Evolutionary conservation across 1,140 invertebrate genomes (phyloP).

Genomic region (Geopemphigus sp.): DNA sequence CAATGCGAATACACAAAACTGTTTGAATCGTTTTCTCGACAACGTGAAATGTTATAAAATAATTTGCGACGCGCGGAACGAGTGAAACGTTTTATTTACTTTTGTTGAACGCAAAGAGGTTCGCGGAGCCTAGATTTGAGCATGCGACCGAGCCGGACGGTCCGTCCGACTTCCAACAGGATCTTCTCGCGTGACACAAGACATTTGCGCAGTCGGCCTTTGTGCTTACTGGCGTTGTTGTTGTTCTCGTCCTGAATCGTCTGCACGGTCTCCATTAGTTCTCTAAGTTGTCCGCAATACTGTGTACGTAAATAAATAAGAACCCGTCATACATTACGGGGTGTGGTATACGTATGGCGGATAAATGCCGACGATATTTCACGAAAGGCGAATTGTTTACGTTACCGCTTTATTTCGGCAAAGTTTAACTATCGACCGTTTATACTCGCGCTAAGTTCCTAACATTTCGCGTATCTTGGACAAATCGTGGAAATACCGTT

Average conservation of each 20-base stretch:
- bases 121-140: slow-evolving; percentile 68
- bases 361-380: no score
- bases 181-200: slow-evolving; percentile 67
- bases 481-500: no score
- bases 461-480: no score
- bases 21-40: no score
- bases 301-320: slow-evolving; percentile 50
- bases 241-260: slow-evolving; percentile 55
- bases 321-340: background rate
- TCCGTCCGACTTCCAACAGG: slow-evolving; percentile 70
- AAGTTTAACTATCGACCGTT: no score
- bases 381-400: no score
- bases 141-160: slow-evolving; percentile 68
- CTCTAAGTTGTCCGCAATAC: slow-evolving; percentile 62
- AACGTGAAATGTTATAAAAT: no score
- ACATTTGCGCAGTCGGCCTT: slow-evolving; percentile 50
- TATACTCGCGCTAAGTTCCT: no score
- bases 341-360: no score
- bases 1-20: no score
- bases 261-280: slow-evolving; percentile 61
- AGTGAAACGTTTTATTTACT: slow-evolving; percentile 53
- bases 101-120: slow-evolving; percentile 58
- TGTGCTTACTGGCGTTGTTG: slow-evolving; percentile 52
- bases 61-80: no score
- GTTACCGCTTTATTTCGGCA: no score